phyloP scores from a whole-genome alignment of 2,113 vertebrate species.

The Phocoena sinus region DNA sequence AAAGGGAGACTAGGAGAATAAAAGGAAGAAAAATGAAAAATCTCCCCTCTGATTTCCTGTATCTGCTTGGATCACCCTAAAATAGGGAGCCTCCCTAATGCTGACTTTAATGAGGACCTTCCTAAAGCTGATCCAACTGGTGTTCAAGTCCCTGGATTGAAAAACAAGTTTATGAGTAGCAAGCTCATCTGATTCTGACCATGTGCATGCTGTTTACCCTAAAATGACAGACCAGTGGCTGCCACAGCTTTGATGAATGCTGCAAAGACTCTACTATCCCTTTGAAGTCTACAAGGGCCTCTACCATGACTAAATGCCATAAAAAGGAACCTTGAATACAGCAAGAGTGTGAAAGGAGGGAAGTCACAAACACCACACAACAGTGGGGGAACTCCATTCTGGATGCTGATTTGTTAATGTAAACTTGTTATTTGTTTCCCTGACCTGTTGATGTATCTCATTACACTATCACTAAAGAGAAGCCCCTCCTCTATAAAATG shows the following conservation, averaged over 20 bases:
- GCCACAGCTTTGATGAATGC: constrained; percentile 46
- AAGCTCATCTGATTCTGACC: constrained; percentile 64
- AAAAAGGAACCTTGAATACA: constrained; percentile 42
- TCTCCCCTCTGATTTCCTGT: background rate
- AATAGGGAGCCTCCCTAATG: constrained; percentile 48
- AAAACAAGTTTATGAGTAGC: constrained; percentile 71
- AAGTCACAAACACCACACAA: background rate
- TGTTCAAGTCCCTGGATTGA: constrained; percentile 53
- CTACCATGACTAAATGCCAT: constrained; percentile 51
- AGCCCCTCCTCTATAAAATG: background rate
- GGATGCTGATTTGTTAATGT: background rate
- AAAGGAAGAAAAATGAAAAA: background rate
- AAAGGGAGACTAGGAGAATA: background rate
- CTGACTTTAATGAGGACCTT: constrained; percentile 61
- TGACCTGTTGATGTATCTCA: constrained; percentile 18
- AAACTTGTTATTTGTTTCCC: constrained; percentile 37
- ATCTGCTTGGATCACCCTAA: constrained; percentile 38
- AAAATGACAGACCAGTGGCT: constrained; percentile 46
- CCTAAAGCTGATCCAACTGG: constrained; percentile 64
- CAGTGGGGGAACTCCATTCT: constrained; percentile 9
- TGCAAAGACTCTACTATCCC: constrained; percentile 27
- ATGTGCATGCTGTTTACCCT: constrained; percentile 53
- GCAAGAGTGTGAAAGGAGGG: constrained; percentile 17
- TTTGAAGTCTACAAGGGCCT: constrained; percentile 53
- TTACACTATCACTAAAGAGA: constrained; percentile 35